Conservation (phyloP, 37 sponge, comb jelly and placozoan genomes). For the Haliclona indistincta region DNA sequence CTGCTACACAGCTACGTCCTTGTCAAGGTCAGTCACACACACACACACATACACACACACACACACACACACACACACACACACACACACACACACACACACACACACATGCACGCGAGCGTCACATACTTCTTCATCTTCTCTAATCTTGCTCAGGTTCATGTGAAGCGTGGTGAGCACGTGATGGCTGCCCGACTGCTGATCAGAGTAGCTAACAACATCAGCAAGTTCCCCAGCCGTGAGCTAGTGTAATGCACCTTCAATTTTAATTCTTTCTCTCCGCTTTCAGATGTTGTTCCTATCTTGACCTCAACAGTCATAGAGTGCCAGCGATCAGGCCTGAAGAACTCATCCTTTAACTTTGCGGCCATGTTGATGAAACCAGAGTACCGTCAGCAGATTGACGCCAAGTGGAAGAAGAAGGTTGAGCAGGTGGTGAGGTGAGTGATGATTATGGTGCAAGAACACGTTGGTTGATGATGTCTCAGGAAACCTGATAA, state of each 20-base stretch:
- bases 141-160: conserved; percentile 42
- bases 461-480: background rate
- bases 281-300: conserved; percentile 79
- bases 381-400: conserved; percentile 90
- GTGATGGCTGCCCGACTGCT: conserved; percentile 87
- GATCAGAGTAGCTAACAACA: conserved; percentile 90
- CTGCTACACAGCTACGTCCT: conserved; percentile 97
- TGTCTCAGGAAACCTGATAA: conserved; percentile 85
- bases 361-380: conserved; percentile 95
- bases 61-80: too few species aligned
- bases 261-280: background rate
- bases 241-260: background rate
- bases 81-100: background rate
- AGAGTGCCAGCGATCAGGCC: conserved; percentile 93
- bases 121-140: background rate
- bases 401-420: conserved; percentile 96
- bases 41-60: too few species aligned
- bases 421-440: conserved; percentile 97
- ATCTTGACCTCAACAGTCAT: conserved; percentile 98
- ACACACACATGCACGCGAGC: background rate
- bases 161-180: conserved; percentile 90
- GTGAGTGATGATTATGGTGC: conserved; percentile 26
- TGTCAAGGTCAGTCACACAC: conserved; percentile 80
- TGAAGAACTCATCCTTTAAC: conserved; percentile 83
- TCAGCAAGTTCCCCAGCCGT: conserved; percentile 97